phyloP scores from a whole-genome alignment of 2,888 invertebrate species.

The Lutraria lutraria region DNA sequence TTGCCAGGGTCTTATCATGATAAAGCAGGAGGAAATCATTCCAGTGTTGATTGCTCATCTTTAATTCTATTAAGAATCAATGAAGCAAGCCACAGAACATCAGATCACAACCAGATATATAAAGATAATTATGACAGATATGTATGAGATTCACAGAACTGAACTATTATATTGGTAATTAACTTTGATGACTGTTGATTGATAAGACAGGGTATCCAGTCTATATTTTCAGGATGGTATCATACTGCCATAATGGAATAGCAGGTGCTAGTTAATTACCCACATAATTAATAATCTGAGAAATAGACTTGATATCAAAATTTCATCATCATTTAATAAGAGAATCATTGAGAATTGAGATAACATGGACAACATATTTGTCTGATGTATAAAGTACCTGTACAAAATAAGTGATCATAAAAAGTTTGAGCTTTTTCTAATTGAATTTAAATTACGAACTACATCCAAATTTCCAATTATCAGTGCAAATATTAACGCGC shows the following conservation, averaged over 20 bases:
- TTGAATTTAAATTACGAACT: neutral
- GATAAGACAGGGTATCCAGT: neutral
- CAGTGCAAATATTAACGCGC: too few species aligned
- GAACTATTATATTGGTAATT: conserved; percentile 17
- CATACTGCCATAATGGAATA: neutral
- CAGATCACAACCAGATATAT: neutral
- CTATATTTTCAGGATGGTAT: neutral
- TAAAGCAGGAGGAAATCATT: too few species aligned
- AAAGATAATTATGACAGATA: neutral
- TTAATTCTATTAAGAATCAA: too few species aligned
- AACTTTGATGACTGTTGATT: neutral
- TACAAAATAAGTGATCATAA: neutral
- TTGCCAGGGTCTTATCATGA: too few species aligned
- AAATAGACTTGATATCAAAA: neutral
- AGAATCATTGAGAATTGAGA: conserved; percentile 16
- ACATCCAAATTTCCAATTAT: too few species aligned
- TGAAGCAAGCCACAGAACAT: neutral
- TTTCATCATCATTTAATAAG: conserved; percentile 13
- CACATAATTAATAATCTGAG: conserved; percentile 10
- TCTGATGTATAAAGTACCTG: neutral
- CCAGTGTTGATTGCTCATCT: too few species aligned
- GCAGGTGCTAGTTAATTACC: conserved; percentile 35
- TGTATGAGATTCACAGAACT: neutral
- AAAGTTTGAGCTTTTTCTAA: neutral
- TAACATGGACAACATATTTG: neutral